Conservation (phyloP, 2,797 vertebrate species). For the Chrosomus eos region DNA sequence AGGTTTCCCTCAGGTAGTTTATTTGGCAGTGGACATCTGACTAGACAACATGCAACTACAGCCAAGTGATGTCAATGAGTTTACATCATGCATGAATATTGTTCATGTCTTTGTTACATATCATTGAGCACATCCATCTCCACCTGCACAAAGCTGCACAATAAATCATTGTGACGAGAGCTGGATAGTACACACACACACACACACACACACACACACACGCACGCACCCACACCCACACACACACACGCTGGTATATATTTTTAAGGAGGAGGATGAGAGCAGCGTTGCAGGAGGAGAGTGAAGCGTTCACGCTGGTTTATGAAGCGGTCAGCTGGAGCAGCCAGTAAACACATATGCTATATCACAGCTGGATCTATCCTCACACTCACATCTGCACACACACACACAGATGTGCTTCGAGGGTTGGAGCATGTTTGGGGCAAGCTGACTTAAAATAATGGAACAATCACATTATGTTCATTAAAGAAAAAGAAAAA, state of each 20-base stretch:
- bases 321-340: neutral
- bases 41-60: neutral
- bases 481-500: neutral
- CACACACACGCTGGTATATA: neutral
- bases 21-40: neutral
- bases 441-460: neutral
- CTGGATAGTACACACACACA: neutral
- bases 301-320: neutral
- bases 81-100: neutral
- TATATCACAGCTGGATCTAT: neutral
- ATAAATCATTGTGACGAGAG: neutral
- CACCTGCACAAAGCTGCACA: neutral
- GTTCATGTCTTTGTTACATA: neutral
- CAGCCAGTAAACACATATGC: neutral
- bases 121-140: conserved; percentile 9
- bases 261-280: too few species aligned
- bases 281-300: neutral
- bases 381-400: conserved; percentile 10
- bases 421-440: too few species aligned
- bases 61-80: neutral
- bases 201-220: neutral
- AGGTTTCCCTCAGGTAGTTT: neutral
- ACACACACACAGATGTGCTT: neutral
- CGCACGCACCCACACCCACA: too few species aligned
- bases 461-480: neutral